Conservation (phyloP, 2,797 vertebrate genomes). For the Artibeus jamaicensis region DNA sequence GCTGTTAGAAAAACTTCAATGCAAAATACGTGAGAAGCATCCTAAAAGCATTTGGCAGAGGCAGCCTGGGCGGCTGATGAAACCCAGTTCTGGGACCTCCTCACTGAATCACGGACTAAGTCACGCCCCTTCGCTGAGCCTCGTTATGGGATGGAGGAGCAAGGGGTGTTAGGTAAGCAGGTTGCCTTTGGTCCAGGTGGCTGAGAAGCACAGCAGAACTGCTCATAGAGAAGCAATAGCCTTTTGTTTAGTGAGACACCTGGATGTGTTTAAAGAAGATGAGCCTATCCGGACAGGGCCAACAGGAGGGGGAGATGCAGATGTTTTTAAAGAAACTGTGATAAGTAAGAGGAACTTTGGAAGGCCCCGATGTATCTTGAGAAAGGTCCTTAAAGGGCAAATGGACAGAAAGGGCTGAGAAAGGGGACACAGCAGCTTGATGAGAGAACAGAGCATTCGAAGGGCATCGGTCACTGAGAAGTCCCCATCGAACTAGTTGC, state of each 20-base stretch:
- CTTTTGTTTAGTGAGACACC: neutral
- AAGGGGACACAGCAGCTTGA: neutral
- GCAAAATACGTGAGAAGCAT: neutral
- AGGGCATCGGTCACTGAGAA: neutral
- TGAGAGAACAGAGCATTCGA: neutral
- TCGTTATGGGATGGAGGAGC: neutral
- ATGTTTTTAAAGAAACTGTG: neutral
- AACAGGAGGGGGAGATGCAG: neutral
- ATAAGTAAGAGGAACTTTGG: neutral
- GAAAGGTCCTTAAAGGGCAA: neutral
- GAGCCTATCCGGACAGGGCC: neutral
- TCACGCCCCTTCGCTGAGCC: neutral
- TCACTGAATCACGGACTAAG: neutral
- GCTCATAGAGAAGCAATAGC: neutral
- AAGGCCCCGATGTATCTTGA: neutral
- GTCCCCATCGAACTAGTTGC: neutral
- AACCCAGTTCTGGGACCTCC: neutral
- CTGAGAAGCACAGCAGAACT: neutral
- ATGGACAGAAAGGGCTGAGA: neutral
- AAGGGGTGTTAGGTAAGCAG: neutral
- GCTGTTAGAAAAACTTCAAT: neutral
- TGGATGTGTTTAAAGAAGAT: neutral
- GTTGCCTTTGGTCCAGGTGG: neutral
- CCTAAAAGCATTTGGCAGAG: neutral
- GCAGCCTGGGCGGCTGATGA: neutral